Evolutionary conservation across 2,888 invertebrate species (phyloP).

Genomic region (Cephus sareptanus): DNA sequence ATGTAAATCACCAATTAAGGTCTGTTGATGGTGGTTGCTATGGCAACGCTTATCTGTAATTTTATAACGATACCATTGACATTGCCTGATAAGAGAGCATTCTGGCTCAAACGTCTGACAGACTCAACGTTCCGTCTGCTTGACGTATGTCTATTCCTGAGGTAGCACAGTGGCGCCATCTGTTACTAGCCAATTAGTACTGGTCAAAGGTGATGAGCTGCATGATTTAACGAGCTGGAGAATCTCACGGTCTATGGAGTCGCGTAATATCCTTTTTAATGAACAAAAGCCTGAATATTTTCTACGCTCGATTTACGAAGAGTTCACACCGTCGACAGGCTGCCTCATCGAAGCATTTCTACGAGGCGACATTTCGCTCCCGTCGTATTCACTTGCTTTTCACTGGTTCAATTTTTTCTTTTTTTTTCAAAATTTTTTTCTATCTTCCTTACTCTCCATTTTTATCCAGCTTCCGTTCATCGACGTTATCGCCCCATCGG

Average conservation of each 20-base stretch:
- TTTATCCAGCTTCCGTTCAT: neutral
- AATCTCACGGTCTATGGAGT: neutral
- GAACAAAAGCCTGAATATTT: neutral
- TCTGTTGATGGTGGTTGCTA: neutral
- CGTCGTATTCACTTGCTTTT: neutral
- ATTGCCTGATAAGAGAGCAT: neutral
- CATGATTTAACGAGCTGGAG: slow-evolving; percentile 1
- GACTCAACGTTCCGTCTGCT: neutral
- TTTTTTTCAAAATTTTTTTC: neutral
- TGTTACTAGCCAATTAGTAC: slow-evolving; percentile 1
- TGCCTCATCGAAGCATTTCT: neutral
- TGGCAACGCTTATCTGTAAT: neutral
- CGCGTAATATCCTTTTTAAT: neutral
- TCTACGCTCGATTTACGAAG: neutral
- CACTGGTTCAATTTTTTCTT: too few relatives aligned
- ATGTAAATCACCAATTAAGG: neutral
- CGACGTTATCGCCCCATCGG: neutral
- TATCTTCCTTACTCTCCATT: neutral
- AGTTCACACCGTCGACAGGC: neutral
- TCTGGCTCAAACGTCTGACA: neutral
- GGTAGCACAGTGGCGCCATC: neutral
- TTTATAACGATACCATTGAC: neutral
- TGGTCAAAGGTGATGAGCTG: slow-evolving; percentile 2
- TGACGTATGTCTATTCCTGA: neutral
- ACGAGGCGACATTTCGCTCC: too few relatives aligned